phyloP scores from a whole-genome alignment of 2,113 vertebrate genomes.

The Oreochromis niloticus region DNA sequence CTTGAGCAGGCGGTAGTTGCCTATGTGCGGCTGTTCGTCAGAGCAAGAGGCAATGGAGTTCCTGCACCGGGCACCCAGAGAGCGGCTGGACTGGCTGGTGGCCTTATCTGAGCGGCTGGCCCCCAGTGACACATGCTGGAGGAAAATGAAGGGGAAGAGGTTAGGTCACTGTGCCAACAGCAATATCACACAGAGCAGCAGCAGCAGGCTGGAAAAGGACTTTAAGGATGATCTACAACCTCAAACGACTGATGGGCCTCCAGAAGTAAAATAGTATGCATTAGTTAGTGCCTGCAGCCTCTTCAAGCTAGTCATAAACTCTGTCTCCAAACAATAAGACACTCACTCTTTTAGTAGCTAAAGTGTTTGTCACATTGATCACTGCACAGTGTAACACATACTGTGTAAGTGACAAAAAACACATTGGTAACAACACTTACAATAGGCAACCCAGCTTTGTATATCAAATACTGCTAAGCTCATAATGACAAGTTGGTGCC shows the following conservation, averaged over 20 bases:
- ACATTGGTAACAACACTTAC: neutral
- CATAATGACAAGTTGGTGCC: neutral
- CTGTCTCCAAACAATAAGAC: neutral
- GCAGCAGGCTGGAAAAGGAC: neutral
- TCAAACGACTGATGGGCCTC: neutral
- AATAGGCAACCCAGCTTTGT: neutral
- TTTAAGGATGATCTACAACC: neutral
- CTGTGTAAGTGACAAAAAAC: neutral
- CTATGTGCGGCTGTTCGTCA: constrained; percentile 88
- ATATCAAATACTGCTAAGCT: neutral
- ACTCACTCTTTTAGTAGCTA: neutral
- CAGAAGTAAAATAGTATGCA: neutral
- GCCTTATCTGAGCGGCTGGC: constrained; percentile 86
- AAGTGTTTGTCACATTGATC: neutral
- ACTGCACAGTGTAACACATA: neutral
- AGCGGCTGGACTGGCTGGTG: constrained; percentile 87
- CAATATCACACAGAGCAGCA: neutral
- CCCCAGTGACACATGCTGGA: constrained; percentile 81
- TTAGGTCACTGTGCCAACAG: neutral
- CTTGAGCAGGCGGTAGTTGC: constrained; percentile 89
- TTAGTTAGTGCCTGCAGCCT: neutral
- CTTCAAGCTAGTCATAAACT: neutral
- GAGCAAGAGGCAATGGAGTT: constrained; percentile 89
- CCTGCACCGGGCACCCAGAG: constrained; percentile 85
- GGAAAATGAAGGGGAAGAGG: neutral